Evolutionary conservation across 2,888 invertebrate genomes (phyloP).

Genomic region (Acanthoscelides obtectus): DNA sequence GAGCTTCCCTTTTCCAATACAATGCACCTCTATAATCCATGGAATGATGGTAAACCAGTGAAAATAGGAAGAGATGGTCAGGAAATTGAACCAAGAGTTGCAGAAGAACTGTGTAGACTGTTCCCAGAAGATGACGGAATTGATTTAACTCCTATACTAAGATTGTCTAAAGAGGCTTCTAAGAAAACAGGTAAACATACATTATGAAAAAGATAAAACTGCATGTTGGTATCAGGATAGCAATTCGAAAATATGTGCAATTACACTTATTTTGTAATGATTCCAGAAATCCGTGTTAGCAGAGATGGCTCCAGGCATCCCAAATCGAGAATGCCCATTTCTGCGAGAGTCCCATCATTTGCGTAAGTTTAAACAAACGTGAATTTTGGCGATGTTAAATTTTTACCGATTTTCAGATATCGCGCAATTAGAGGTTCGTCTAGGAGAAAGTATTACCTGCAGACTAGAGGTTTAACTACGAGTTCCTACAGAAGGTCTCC

Average conservation of each 20-base stretch:
- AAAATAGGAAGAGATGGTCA: conserved; percentile 99
- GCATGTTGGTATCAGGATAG: no score
- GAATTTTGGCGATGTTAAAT: no score
- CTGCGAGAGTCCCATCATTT: conserved; percentile 49
- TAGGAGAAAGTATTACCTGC: conserved; percentile 60
- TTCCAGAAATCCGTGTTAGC: conserved; percentile 32
- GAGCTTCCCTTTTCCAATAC: conserved; percentile 91
- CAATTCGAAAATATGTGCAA: no score
- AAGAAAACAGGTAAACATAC: conserved; percentile 45
- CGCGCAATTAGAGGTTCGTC: conserved; percentile 49
- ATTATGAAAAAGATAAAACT: no score
- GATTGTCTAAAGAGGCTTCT: conserved; percentile 80
- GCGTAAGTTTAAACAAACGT: conserved; percentile 36
- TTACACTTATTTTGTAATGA: neutral
- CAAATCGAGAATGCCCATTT: conserved; percentile 46
- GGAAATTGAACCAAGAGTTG: conserved; percentile 95
- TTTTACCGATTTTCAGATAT: conserved; percentile 34
- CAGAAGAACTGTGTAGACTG: conserved; percentile 87
- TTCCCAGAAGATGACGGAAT: conserved; percentile 91
- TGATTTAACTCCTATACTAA: conserved; percentile 81
- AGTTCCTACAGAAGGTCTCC: conserved; percentile 55
- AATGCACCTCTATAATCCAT: conserved; percentile 90
- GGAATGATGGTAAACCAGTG: conserved; percentile 98
- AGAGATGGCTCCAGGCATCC: conserved; percentile 49
- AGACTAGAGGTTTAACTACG: conserved; percentile 58